Base-by-base conservation (phyloP, 2,888 invertebrate genomes). In the Drymonia ruficornis region DNA sequence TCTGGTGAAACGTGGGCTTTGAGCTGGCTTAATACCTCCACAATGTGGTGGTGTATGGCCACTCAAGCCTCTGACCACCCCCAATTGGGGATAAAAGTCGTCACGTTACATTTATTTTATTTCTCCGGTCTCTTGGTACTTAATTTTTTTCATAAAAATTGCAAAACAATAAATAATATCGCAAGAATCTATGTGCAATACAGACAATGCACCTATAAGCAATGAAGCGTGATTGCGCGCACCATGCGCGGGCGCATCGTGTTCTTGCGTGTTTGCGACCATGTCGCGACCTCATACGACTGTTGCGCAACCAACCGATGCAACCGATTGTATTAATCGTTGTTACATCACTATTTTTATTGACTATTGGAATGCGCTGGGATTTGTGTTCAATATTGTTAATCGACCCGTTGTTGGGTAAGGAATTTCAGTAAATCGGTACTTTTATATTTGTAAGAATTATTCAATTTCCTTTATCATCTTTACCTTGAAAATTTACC, bases 271-370 rank as follows among this genome's bases (percentile, higher is more conserved):
- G 28, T 36, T 49, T 9, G 36, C 19, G 53, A 59, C 59, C 63
- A 57, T 70, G 71, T 71, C 72, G 71, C 65, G 70, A 69, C 72
- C 70, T 70, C 67, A 70, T 69, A 71, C 16, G 54, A 64, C 49
- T 65, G 58, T 71, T 70, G 65, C 50, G 63, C 56, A 71, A 71
- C 29, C 45, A 16, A 46, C 15, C 61, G 66, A 70, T 71, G 70
- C 70, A 71, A 71, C 56, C 63, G 55, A 69, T 71, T 71, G 67
- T 68, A 61, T 60, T 56, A 57, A 31, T 34, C 36, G 50, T 50
- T 19, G 49, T 66, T 57, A 55, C 59, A 49, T 65, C 54, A 62
- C 43, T 43, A n/a, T 19, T 28, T 59, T 64, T 46, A 46, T 67
- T 55, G 60, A 29, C 52, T 47, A 51, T 44, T 40, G 9, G 49